These are phyloP conservation scores for Eidolon helvum DNA, from an alignment of 2,113 vertebrate genomes.

Conservation along the genomic window DNA sequence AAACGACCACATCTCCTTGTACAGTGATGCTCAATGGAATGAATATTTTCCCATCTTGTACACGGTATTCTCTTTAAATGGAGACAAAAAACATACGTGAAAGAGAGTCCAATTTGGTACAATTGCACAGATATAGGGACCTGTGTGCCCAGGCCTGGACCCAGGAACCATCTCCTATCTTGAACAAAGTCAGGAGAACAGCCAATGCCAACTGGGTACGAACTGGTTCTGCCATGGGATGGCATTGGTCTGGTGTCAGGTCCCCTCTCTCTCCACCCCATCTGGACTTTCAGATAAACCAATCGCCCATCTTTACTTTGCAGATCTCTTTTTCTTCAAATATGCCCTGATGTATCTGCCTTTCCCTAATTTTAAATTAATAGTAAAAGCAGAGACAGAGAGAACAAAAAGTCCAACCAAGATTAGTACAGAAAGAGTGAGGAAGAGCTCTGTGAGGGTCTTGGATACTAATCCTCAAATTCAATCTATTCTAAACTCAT, in stretches of 20 bases:
- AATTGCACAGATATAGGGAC: neutral
- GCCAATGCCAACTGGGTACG: neutral
- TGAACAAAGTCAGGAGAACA: neutral
- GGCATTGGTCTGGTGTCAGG: neutral
- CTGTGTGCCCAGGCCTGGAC: neutral
- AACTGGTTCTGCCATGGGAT: neutral
- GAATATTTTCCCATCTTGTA: slow-evolving; percentile 95
- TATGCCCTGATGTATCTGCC: neutral
- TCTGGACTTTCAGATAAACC: neutral
- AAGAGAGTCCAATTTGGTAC: neutral
- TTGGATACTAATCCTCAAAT: neutral
- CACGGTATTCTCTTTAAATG: slow-evolving; percentile 90
- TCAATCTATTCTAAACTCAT: neutral
- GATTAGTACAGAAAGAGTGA: neutral
- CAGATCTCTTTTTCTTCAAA: neutral
- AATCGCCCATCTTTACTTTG: neutral
- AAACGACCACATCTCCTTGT: slow-evolving; percentile 95
- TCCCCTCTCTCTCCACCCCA: neutral
- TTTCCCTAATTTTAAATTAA: neutral
- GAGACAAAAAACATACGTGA: slow-evolving; percentile 58
- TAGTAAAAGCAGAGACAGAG: neutral
- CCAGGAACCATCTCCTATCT: neutral
- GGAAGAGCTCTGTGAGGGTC: neutral
- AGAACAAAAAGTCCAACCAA: neutral
- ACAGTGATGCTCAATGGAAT: slow-evolving; percentile 94